These are phyloP conservation scores for Chrysaora quinquecirrha DNA, from an alignment of 30 jellyfish, hydroid and myxozoan species.

Conservation along the genomic window DNA sequence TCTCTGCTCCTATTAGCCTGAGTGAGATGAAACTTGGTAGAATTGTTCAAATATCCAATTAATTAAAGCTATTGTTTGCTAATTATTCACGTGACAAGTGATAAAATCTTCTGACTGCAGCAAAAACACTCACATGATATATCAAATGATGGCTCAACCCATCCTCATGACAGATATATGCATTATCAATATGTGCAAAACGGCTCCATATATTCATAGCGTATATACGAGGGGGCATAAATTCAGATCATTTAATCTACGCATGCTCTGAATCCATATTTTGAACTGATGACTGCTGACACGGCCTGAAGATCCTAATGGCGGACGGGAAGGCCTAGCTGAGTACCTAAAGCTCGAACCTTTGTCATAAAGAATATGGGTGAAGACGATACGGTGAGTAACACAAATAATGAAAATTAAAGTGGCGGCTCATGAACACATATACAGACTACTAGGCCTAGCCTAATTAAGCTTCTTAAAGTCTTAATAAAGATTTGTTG, in stretches of 20 bases:
- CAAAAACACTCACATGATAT: too few species aligned
- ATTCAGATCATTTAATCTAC: not conserved
- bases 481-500: not conserved
- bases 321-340: conserved; percentile 2
- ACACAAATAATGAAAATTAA: not conserved
- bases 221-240: not conserved
- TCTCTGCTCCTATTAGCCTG: too few species aligned
- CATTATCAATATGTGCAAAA: not conserved
- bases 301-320: not conserved
- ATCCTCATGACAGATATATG: not conserved
- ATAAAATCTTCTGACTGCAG: too few species aligned
- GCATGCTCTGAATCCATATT: not conserved
- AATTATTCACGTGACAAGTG: too few species aligned
- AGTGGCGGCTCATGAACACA: conserved; percentile 3
- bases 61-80: too few species aligned
- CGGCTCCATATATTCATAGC: not conserved
- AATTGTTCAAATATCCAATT: too few species aligned
- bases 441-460: not conserved
- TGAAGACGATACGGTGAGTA: conserved; percentile 1
- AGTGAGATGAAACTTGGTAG: too few species aligned
- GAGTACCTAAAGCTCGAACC: not conserved
- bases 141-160: too few species aligned
- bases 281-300: not conserved
- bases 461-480: not conserved
- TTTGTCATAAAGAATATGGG: not conserved